These are phyloP conservation scores for Harpagus bidentatus DNA, from an alignment of 2,113 vertebrate species.

Conservation along the genomic window DNA sequence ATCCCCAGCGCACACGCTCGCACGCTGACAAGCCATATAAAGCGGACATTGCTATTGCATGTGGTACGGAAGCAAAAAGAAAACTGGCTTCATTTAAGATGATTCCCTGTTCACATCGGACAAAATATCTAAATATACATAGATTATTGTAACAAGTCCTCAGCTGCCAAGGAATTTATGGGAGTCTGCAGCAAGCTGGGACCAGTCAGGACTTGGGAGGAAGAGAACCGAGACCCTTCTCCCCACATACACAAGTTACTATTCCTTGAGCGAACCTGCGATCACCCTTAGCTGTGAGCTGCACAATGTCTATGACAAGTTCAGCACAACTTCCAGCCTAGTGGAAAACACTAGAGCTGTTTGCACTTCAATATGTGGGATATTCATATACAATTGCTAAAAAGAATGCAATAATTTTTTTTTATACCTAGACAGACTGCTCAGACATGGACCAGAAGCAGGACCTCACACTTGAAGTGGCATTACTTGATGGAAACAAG, in stretches of 20 bases:
- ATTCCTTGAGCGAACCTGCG: accelerated
- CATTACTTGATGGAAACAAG: neutral
- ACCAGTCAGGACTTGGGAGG: neutral
- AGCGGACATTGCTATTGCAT: neutral
- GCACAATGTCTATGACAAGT: neutral
- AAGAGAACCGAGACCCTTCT: neutral
- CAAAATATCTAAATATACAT: neutral
- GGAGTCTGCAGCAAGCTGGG: neutral
- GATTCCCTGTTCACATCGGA: neutral
- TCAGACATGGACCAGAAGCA: neutral
- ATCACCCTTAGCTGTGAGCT: neutral
- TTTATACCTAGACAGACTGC: neutral
- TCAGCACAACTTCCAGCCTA: neutral
- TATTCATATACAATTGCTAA: accelerated
- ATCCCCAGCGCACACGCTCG: neutral
- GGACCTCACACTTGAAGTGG: neutral
- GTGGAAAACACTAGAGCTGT: neutral
- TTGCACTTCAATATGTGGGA: accelerated
- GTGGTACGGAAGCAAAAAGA: neutral
- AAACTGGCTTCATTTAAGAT: neutral
- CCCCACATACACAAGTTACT: accelerated
- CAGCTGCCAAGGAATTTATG: neutral
- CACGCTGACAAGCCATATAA: neutral
- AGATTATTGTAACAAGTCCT: neutral
- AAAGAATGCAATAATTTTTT: accelerated